Percentiles rank a stretch among this genome's conserved stretches.
phyloP scores from a whole-genome alignment of 2,113 vertebrate species.

The Sigmodon hispidus region DNA sequence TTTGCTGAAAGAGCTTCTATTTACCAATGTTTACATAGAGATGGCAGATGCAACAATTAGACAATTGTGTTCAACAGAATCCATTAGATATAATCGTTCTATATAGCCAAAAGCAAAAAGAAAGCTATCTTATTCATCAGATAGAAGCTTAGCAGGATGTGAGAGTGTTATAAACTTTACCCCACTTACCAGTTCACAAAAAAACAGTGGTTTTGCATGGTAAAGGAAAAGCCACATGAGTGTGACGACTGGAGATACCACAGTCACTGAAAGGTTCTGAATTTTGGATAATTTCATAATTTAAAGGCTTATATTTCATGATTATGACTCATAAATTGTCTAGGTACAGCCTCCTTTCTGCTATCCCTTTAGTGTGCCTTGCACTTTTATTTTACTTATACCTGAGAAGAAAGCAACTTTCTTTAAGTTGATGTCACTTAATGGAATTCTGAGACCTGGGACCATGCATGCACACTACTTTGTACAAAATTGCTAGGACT shows the following conservation, averaged over 20 bases:
- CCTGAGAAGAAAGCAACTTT: background rate
- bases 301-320: background rate
- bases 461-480: background rate
- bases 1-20: background rate
- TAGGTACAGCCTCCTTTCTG: background rate
- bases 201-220: background rate
- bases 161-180: background rate
- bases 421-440: background rate
- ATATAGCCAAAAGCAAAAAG: background rate
- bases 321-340: background rate
- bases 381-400: background rate
- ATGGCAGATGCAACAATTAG: background rate
- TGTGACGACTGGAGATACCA: background rate
- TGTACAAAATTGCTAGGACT: background rate
- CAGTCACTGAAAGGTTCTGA: background rate
- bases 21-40: background rate
- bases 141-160: background rate
- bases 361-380: background rate
- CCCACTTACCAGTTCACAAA: background rate
- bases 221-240: background rate
- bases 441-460: background rate
- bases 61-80: background rate
- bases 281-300: background rate
- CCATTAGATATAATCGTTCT: too few species aligned
- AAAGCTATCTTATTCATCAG: rapidly evolving